A percentile compares a stretch with the other conserved stretches of the same genome.
Conservation (phyloP, 2,113 vertebrate genomes). For the Gavialis gangeticus region DNA sequence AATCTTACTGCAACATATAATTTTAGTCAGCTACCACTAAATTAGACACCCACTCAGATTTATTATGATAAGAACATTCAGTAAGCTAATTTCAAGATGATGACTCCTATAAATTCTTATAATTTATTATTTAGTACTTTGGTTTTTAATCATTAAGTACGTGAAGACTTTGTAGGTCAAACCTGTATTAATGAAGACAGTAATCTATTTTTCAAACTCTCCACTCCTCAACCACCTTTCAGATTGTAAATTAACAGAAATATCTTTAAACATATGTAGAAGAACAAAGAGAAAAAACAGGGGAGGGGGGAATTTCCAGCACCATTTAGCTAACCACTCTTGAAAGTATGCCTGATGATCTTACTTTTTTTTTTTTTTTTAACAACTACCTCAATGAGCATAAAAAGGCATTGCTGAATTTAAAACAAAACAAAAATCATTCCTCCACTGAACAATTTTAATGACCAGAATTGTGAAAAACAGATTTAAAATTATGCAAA, state of each 20-base stretch:
- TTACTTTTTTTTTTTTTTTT: slow-evolving; percentile 48
- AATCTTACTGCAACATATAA: slow-evolving; percentile 85
- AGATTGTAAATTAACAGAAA: slow-evolving; percentile 87
- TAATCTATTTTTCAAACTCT: slow-evolving; percentile 89
- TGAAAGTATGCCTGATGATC: slow-evolving; percentile 71
- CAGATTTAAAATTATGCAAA: slow-evolving; percentile 68
- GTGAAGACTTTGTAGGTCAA: slow-evolving; percentile 92
- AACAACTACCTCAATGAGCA: slow-evolving; percentile 21
- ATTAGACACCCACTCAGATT: slow-evolving; percentile 88
- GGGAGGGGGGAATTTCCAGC: slow-evolving; percentile 52
- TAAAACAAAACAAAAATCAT: slow-evolving; percentile 59
- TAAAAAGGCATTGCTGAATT: slow-evolving; percentile 59
- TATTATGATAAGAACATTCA: slow-evolving; percentile 91
- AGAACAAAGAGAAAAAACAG: slow-evolving; percentile 76
- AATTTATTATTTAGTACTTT: slow-evolving; percentile 93
- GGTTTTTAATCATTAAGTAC: slow-evolving; percentile 90
- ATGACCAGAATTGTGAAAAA: slow-evolving; percentile 62
- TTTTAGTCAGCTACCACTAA: slow-evolving; percentile 89
- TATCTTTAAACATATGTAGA: slow-evolving; percentile 86
- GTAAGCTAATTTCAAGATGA: slow-evolving; percentile 91
- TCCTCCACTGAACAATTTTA: slow-evolving; percentile 63
- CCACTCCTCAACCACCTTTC: slow-evolving; percentile 85
- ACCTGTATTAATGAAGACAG: slow-evolving; percentile 89
- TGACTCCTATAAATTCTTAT: slow-evolving; percentile 91
- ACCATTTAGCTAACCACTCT: slow-evolving; percentile 63